Base-by-base conservation (phyloP, 2,797 vertebrate species). In the Gobio occitaniae region DNA sequence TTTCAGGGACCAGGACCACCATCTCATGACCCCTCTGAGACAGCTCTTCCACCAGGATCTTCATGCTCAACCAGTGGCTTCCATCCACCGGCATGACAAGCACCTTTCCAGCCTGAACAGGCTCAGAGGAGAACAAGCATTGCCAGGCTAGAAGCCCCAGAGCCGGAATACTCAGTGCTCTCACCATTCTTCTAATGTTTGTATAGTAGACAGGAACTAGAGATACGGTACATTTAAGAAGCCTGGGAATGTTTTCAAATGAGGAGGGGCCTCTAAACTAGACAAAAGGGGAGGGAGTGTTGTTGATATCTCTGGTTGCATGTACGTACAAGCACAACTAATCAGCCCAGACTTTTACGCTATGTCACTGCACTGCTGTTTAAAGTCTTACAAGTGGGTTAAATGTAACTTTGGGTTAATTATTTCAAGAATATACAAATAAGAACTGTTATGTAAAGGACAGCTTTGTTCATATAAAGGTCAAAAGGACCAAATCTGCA, bases 1-100 rank as follows among this genome's bases (percentile, higher is more conserved):
- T 91, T 19, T 96, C 94, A 3, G 95, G 95, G 38, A 93, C 90
- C 88, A 96, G 85, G 1, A 94, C 91, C 32, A 94, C 61, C 3
- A 92, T 38, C 2, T 96, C 90, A 6, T 96, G 95, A 32, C 93
- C 94, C 78, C 91, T 92, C 0, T 0, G 72, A 3, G 21, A 66
- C 2, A 96, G 91, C 86, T 95, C 95, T 71, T 94, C 90, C 86
- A 96, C 93, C 86, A 96, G 83, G 25, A 95, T 86, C 89, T 94
- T 92, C 94, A 96, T 93, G 89, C 95, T 96, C 3, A 96, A 93
- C 95, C 95, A 96, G 86, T 95, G 94, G 82, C 95, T 96, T 15
- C 95, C 95, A 41, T 96, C 95, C 80, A 94, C 91, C 7, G 95
- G 94, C 86, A 94, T 13, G 16, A 93, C 95, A 83, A 96, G 89